Base-by-base conservation (phyloP, 2,888 invertebrate species). In the Aelia acuminata region DNA sequence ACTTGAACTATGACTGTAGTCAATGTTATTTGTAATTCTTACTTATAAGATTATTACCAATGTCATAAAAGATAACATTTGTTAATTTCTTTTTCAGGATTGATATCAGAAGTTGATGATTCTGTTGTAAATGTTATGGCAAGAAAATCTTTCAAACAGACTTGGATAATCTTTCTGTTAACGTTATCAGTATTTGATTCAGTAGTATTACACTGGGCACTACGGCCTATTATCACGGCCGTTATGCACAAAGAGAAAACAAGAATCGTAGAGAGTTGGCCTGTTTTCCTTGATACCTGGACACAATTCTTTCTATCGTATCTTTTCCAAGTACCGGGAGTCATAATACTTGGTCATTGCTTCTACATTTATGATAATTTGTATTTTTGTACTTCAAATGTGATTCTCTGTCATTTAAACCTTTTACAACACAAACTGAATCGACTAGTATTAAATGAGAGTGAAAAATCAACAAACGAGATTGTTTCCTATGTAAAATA, bases 331-430 rank as follows among this genome's bases (percentile, higher is more conserved):
- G 26, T 48, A 26, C 53, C 88, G 31, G 88, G 87, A 49, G 86
- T 89, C 26, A 84, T 88, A 35, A 84, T 84, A 20, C 49, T 89
- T 20, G 89, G 89, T 0, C 89, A 89, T 47, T 53, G 84, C 5
- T 84, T 89, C 53, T 88, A 89, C 80, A 88, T 89, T 31, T 89
- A 88, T 87, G 89, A 89, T 48, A 89, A 88, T 53, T 47, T 89
- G 18, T 89, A 87, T 49, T 89, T 89, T 70, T 89, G 89, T 53
- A 89, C 84, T 13, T 70, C 89, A 70, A 85, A 89, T 47, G 84
- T 63, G 18, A 89, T 89, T n/a, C 88, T 89, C 22, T 70, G 84
- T 35, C 89, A 89, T 39, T 87, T 89, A 35, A 87, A 87, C 8
- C 80, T 89, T 7, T 70, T 89, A 15, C 87, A 89, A 80, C 75